Base-by-base conservation (phyloP, 2,888 invertebrate species). In the Blastobasis lacticolella region DNA sequence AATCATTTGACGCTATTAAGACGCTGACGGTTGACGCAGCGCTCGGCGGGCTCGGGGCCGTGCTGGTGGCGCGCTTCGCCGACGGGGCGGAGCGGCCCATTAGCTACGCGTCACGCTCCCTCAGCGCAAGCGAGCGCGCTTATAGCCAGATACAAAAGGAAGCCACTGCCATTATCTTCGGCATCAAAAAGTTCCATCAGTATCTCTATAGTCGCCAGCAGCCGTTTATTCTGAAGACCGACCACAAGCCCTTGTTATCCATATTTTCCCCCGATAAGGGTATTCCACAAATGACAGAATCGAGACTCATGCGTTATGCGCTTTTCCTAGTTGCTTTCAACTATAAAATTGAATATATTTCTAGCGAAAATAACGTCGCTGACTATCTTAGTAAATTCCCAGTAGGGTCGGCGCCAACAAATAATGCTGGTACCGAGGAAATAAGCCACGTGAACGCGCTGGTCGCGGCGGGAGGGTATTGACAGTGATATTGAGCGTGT, bases 91-190 rank as follows among this genome's bases (percentile, higher is more conserved):
- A 57, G 42, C 55, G n/a, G n/a, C n/a, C n/a, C 4, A 38, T 57
- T 2, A 46, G 55, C 4, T 57, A 40, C 43, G 51, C 48, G 4
- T 57, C 57, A 36, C 45, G 57, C 5, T 36, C 54, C 8, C 46
- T 56, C 3, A 44, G 37, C 6, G 6, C 4, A 6, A 46, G 48
- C 38, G 52, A 54, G 37, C 23, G 37, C 8, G 48, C 46, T 5
- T 54, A 54, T 38, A 42, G 37, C 10, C 55, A 56, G 10, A 56
- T 40, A 40, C 53, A 53, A 37, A 54, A 54, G 38, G 54, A 57
- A 38, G 52, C 54, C 1, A 53, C 54, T 8, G 52, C 56, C n/a
- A 56, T 56, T 8, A 50, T 56, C 8, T 56, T 52, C 51, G 56
- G 54, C 1, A 46, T 57, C 2, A 48, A 50, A 23, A 44, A 48